Evolutionary conservation across 1,140 invertebrate species (phyloP).

Genomic region (Polyergus mexicanus): DNA sequence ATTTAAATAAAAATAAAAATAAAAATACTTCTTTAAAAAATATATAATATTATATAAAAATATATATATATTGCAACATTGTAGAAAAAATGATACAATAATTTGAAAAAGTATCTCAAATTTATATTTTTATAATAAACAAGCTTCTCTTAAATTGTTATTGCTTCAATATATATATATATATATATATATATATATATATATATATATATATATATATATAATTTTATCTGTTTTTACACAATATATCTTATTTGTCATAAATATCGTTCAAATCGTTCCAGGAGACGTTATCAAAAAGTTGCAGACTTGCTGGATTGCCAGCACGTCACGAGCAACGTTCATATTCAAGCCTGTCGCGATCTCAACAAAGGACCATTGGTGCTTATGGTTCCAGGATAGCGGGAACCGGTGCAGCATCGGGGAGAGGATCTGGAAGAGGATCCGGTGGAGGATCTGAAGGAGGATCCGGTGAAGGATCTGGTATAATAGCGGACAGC

Average conservation of each 20-base stretch:
- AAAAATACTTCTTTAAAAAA: too few species aligned
- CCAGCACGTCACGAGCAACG: slow-evolving; percentile 76
- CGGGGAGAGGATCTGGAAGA: slow-evolving; percentile 58
- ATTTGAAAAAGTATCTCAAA: background rate
- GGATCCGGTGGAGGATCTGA: slow-evolving; percentile 67
- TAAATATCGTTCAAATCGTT: slow-evolving; percentile 9
- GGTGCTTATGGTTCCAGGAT: slow-evolving; percentile 78
- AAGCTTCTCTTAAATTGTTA: background rate
- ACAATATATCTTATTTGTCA: background rate
- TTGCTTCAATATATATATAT: background rate
- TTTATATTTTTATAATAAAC: background rate
- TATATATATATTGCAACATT: too few species aligned
- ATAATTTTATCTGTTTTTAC: background rate
- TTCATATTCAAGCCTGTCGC: slow-evolving; percentile 83
- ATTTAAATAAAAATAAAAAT: too few species aligned
- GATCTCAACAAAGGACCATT: slow-evolving; percentile 79
- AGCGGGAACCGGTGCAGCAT: slow-evolving; percentile 68
- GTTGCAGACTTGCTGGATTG: slow-evolving; percentile 77
- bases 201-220: too few species aligned
- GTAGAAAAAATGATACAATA: background rate
- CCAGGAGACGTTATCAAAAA: slow-evolving; percentile 82
- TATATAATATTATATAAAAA: too few species aligned
- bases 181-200: too few species aligned
- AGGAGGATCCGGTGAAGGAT: slow-evolving; percentile 66
- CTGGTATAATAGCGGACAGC: slow-evolving; percentile 74